A percentile compares a stretch with the other conserved stretches of the same genome.
These are phyloP conservation scores for Pentalonia nigronervosa DNA, from an alignment of 1,140 invertebrate genomes.

Conservation along the genomic window DNA sequence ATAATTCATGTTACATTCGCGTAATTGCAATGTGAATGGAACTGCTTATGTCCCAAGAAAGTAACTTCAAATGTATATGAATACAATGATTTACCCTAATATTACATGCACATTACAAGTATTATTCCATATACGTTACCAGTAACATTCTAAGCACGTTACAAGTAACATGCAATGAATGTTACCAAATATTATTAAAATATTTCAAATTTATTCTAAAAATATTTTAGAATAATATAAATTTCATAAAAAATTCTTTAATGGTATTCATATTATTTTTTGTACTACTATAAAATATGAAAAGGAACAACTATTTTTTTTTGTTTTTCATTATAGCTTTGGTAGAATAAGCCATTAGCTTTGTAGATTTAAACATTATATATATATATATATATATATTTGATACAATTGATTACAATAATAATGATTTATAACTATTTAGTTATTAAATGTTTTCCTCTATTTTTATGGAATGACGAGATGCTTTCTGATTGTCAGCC, in stretches of 20 bases:
- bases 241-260: not conserved
- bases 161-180: not conserved
- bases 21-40: conserved; percentile 34
- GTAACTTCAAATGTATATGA: conserved; percentile 13
- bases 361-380: too few relatives aligned
- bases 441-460: too few relatives aligned
- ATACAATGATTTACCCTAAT: not conserved
- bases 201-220: too few relatives aligned
- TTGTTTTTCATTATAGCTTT: too few relatives aligned
- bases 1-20: not conserved
- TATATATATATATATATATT: too few relatives aligned
- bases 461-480: too few relatives aligned
- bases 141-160: not conserved
- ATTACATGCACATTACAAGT: not conserved
- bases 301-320: not conserved
- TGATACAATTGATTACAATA: too few relatives aligned
- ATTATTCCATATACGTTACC: not conserved
- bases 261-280: not conserved
- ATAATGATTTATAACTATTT: too few relatives aligned
- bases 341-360: too few relatives aligned
- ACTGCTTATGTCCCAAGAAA: conserved; percentile 40
- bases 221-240: too few relatives aligned
- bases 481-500: too few relatives aligned
- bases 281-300: not conserved
- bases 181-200: not conserved